Conservation (phyloP, 2,888 invertebrate genomes). For the Caradrina kadenii region DNA sequence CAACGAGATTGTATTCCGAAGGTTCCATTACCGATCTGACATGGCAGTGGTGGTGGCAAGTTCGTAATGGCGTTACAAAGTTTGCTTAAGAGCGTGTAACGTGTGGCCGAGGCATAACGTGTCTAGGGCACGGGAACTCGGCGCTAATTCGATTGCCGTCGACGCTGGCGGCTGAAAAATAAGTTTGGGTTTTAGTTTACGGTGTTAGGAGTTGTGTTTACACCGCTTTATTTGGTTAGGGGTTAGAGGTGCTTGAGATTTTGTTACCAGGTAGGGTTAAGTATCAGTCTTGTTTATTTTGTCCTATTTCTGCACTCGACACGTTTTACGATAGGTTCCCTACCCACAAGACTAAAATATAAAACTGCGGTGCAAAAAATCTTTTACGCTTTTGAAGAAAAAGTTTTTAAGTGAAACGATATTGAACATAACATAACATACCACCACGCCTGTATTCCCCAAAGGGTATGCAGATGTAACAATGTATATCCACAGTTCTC, state of each 20-base stretch:
- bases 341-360: too few species aligned
- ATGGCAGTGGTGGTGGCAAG: conserved; percentile 66
- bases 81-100: conserved; percentile 79
- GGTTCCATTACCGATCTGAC: conserved; percentile 69
- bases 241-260: conserved; percentile 32
- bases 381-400: too few species aligned
- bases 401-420: too few species aligned
- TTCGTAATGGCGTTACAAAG: conserved; percentile 79
- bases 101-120: conserved; percentile 72
- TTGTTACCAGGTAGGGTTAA: background rate
- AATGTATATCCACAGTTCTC: too few species aligned
- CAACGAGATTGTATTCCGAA: conserved; percentile 70
- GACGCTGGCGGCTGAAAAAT: conserved; percentile 66
- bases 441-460: too few species aligned
- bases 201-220: conserved; percentile 34
- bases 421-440: too few species aligned
- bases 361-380: too few species aligned
- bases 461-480: too few species aligned
- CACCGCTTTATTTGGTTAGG: conserved; percentile 36
- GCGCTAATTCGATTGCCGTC: conserved; percentile 68
- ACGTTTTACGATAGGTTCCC: too few species aligned
- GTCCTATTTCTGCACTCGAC: background rate
- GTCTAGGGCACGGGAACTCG: conserved; percentile 68
- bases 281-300: background rate
- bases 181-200: conserved; percentile 57